Base-by-base conservation (phyloP, 2,797 vertebrate genomes). In the Girardinus metallicus region DNA sequence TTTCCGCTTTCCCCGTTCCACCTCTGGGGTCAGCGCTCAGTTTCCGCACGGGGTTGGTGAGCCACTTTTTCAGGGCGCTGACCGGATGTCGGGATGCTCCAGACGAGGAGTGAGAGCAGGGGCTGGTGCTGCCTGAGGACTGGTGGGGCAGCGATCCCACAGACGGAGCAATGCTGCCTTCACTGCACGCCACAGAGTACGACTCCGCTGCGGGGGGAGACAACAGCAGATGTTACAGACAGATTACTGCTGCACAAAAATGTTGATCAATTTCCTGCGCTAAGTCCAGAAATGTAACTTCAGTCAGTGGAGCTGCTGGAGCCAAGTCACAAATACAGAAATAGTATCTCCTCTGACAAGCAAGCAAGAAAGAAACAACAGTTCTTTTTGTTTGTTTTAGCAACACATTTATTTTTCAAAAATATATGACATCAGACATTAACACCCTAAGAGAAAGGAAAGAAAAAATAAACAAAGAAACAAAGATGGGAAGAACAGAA, bases 31-130 rank as follows among this genome's bases (percentile, higher is more conserved):
- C 91, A 0, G 93, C 88, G 90, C 94, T 97, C 78, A 94, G 90
- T 85, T 96, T 97, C 80, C 96, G 96, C 71, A 96, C 93, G 0
- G 96, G 97, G 76, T 92, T 97, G 92, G 95, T 97, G 88, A 98
- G 94, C 97, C 97, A 98, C 89, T 96, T 97, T 91, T 96, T 97
- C 76, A 97, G 92, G 84, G 96, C 93, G 73, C 95, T 96, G 87
- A 97, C 91, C 1, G 97, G 96, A 85, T 93, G 95, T 57, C 94
- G 95, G n/a, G 96, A 90, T 72, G 93, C 94, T 41, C 94, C 96
- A n/a, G 93, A 87, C 1, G 91, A 83, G 36, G 91, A 84, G 64
- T 88, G 93, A 10, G 96, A 96, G 88, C 95, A 92, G 81, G 95
- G 96, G 44, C 95, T 95, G 77, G 96, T 96, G 90, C 94, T 94